Percentiles rank a stretch among this genome's conserved stretches.
Evolutionary conservation across 2,797 vertebrate genomes (phyloP).

Genomic region (Anguilla anguilla): DNA sequence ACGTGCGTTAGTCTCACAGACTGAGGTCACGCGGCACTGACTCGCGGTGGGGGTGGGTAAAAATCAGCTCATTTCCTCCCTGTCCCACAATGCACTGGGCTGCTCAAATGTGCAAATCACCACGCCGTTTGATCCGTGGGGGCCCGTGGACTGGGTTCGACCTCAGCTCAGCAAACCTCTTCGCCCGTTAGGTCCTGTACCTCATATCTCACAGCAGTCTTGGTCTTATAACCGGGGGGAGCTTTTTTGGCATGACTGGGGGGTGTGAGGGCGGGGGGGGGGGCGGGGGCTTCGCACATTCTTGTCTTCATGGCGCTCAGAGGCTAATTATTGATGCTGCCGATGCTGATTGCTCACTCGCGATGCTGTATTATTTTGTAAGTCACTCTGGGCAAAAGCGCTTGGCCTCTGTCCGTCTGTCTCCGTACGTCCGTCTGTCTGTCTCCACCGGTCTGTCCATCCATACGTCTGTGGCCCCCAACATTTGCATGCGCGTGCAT

Average conservation of each 20-base stretch:
- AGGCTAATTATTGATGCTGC: too few relatives aligned
- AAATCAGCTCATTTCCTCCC: background rate
- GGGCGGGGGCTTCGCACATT: too few relatives aligned
- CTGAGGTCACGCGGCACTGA: background rate
- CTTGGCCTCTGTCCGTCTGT: too few relatives aligned
- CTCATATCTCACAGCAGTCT: background rate
- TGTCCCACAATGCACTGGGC: constrained; percentile 14
- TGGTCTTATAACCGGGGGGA: background rate
- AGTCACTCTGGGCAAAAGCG: too few relatives aligned
- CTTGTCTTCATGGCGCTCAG: too few relatives aligned
- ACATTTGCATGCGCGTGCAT: background rate
- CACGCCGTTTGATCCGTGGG: background rate
- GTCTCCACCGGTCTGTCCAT: background rate
- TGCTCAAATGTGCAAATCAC: background rate
- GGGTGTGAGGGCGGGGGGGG: too few relatives aligned
- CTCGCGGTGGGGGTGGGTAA: background rate
- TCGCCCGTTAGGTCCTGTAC: background rate
- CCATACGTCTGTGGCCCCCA: background rate
- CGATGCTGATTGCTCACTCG: too few relatives aligned
- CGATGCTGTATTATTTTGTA: too few relatives aligned
- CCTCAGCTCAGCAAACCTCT: background rate
- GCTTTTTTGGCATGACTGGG: background rate
- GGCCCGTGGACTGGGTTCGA: background rate
- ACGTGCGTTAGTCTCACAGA: background rate
- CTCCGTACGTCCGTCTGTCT: background rate